These are phyloP conservation scores for Cydia splendana DNA, from an alignment of 1,140 invertebrate species.

Conservation along the genomic window DNA sequence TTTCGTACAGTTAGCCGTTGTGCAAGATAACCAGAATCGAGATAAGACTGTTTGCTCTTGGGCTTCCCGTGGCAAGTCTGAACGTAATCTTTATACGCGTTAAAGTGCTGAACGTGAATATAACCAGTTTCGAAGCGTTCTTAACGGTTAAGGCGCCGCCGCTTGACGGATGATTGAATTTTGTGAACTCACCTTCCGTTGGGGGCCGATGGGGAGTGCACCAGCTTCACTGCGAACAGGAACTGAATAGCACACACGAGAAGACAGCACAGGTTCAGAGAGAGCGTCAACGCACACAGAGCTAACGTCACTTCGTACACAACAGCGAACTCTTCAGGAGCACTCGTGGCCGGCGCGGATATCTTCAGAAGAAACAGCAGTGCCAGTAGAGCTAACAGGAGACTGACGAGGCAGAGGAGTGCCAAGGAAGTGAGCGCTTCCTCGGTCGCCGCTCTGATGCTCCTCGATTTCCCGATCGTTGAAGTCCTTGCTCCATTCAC, in stretches of 20 bases:
- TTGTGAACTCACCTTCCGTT: constrained; percentile 73
- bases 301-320: constrained; percentile 95
- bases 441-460: constrained; percentile 83
- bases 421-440: constrained; percentile 93
- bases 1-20: constrained; percentile 54
- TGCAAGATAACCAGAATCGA: constrained; percentile 54
- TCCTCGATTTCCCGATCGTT: constrained; percentile 64
- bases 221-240: constrained; percentile 94
- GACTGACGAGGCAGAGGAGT: constrained; percentile 90
- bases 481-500: constrained; percentile 78
- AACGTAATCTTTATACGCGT: constrained; percentile 48
- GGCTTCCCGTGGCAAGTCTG: constrained; percentile 40
- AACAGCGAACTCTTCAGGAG: constrained; percentile 89
- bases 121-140: constrained; percentile 63
- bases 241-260: constrained; percentile 97
- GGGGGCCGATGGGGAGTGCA: constrained; percentile 85
- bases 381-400: constrained; percentile 90
- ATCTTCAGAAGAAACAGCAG: constrained; percentile 92
- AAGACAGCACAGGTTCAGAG: constrained; percentile 93
- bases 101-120: constrained; percentile 45
- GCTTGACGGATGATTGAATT: constrained; percentile 50
- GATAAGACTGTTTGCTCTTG: constrained; percentile 51
- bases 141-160: constrained; percentile 59
- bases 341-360: constrained; percentile 83
- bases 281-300: constrained; percentile 91